A percentile compares a stretch with the other conserved stretches of the same genome.
These are phyloP conservation scores for Acholoe squamosa DNA, from an alignment of 2,888 invertebrate species.

Conservation along the genomic window DNA sequence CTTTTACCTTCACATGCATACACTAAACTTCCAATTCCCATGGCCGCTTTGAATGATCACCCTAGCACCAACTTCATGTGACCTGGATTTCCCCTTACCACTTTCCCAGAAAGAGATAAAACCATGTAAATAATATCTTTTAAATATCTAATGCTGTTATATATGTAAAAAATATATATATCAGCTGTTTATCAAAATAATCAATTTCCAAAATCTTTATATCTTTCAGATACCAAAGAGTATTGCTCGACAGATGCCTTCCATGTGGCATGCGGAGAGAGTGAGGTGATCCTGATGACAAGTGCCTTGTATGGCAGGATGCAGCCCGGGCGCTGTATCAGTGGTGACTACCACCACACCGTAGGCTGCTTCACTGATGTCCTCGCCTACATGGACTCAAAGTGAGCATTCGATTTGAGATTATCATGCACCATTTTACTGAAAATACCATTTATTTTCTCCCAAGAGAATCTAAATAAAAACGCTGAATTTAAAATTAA, in stretches of 20 bases:
- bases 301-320: constrained; percentile 70
- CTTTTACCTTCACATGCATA: too few species aligned
- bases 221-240: constrained; percentile 63
- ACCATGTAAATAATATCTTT: neutral
- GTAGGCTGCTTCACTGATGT: constrained; percentile 71
- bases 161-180: neutral
- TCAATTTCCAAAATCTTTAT: neutral
- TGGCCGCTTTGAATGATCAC: neutral
- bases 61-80: neutral
- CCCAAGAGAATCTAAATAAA: too few species aligned
- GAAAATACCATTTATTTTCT: too few species aligned
- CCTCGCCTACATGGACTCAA: constrained; percentile 58
- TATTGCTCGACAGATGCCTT: constrained; percentile 70
- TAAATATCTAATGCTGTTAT: neutral
- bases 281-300: constrained; percentile 66
- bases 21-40: neutral
- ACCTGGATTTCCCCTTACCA: neutral
- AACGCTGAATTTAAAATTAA: too few species aligned
- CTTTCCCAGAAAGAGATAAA: neutral
- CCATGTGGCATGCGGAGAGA: constrained; percentile 65
- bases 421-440: neutral
- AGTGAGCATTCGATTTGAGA: neutral
- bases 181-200: neutral
- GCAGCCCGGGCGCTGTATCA: constrained; percentile 70
- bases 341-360: constrained; percentile 69